These are phyloP conservation scores for Erynnis tages DNA, from an alignment of 2,888 invertebrate genomes.

Conservation along the genomic window DNA sequence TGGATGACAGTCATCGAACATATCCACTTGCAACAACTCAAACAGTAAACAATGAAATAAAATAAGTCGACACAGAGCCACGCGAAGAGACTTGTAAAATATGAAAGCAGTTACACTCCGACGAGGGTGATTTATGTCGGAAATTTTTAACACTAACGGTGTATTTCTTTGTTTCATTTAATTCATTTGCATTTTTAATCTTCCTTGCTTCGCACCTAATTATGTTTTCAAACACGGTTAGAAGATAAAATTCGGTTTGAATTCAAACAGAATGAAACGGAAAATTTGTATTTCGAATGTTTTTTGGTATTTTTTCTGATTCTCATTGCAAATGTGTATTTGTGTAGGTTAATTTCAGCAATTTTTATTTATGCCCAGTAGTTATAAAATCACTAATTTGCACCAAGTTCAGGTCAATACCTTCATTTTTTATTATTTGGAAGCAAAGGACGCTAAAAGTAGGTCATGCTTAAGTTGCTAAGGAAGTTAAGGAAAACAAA, in stretches of 20 bases:
- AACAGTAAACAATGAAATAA: neutral
- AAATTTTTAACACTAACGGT: slow-evolving; percentile 10
- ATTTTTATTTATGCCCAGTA: too few species aligned
- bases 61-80: slow-evolving; percentile 4
- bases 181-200: slow-evolving; percentile 27
- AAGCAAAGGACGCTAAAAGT: too few species aligned
- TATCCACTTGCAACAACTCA: too few species aligned
- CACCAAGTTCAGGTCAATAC: too few species aligned
- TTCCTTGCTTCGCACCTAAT: slow-evolving; percentile 20
- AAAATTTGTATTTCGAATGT: neutral
- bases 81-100: slow-evolving; percentile 6
- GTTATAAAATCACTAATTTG: too few species aligned
- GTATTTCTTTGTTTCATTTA: slow-evolving; percentile 17
- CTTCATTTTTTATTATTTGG: too few species aligned
- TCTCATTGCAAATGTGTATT: too few species aligned
- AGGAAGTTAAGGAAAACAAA: too few species aligned
- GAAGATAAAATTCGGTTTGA: slow-evolving; percentile 20
- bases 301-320: too few species aligned
- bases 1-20: too few species aligned
- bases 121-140: slow-evolving; percentile 6
- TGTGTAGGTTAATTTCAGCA: too few species aligned
- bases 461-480: too few species aligned
- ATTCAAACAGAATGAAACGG: slow-evolving; percentile 12
- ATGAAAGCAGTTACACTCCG: slow-evolving; percentile 11
- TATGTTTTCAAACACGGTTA: slow-evolving; percentile 22